These are phyloP conservation scores for Enteromius treurensis DNA, from an alignment of 2,797 vertebrate species.

Conservation along the genomic window DNA sequence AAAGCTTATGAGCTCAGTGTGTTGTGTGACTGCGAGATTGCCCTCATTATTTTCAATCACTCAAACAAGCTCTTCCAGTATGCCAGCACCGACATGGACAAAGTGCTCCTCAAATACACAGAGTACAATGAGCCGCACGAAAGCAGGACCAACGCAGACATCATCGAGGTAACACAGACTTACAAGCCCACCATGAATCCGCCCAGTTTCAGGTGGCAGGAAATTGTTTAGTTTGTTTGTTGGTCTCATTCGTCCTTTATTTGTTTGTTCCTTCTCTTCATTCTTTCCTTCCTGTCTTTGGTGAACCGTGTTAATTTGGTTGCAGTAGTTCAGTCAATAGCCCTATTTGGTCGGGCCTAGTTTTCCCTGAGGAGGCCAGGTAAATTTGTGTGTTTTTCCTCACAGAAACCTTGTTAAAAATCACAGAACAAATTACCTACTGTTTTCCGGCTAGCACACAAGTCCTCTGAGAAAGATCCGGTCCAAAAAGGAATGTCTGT, in stretches of 20 bases:
- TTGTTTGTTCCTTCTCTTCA: conserved; percentile 17
- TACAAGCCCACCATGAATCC: background rate
- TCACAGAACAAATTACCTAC: conserved; percentile 25
- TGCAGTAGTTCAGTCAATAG: conserved; percentile 28
- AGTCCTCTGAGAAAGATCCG: background rate
- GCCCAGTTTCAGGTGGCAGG: conserved; percentile 11
- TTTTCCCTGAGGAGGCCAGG: conserved; percentile 13
- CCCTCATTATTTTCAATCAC: conserved; percentile 99
- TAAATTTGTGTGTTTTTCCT: background rate
- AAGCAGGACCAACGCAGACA: conserved; percentile 95
- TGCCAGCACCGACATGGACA: conserved; percentile 92
- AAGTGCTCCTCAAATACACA: conserved; percentile 90
- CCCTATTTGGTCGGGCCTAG: background rate
- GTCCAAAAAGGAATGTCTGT: conserved; percentile 5
- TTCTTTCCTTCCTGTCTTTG: conserved; percentile 20
- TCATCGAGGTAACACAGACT: conserved; percentile 84
- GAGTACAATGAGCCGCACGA: conserved; percentile 98
- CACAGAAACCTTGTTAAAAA: conserved; percentile 30
- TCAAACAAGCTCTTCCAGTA: conserved; percentile 98
- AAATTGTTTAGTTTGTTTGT: conserved; percentile 25
- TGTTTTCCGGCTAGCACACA: background rate
- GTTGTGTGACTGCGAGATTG: conserved; percentile 95
- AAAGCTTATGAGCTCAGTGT: conserved; percentile 89
- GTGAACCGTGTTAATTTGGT: conserved; percentile 37
- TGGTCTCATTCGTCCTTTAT: background rate